Evolutionary conservation across 2,113 vertebrate species (phyloP).

Genomic region (Rhagologus leucostigma): DNA sequence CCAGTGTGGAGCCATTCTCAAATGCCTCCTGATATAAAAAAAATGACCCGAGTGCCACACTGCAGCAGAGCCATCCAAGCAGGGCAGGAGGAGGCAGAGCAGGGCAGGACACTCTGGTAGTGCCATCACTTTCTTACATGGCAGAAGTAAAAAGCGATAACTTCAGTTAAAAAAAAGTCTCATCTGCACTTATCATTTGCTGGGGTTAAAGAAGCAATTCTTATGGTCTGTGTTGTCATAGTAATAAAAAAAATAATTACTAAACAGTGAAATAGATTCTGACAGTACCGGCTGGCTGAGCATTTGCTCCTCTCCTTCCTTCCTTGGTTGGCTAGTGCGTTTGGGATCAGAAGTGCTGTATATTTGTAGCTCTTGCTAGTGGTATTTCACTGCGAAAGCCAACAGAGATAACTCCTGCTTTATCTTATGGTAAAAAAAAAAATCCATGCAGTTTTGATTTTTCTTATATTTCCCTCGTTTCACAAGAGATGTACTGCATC

Average conservation of each 20-base stretch:
- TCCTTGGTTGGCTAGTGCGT: not conserved
- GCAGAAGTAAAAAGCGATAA: not conserved
- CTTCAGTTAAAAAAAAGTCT: not conserved
- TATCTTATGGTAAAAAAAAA: not conserved
- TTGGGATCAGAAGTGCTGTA: not conserved
- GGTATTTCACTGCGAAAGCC: not conserved
- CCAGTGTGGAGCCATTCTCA: constrained; percentile 22
- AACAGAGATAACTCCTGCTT: not conserved
- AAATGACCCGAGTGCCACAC: not conserved
- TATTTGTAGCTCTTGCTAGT: not conserved
- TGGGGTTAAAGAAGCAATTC: constrained; percentile 1
- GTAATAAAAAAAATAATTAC: constrained; percentile 54
- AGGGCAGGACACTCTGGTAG: not conserved
- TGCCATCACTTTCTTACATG: not conserved
- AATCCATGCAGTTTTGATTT: not conserved
- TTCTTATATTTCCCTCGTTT: not conserved
- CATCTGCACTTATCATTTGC: constrained; percentile 9
- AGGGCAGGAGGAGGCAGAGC: not conserved
- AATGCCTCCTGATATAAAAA: not conserved
- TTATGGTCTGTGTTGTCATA: constrained; percentile 50
- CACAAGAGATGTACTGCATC: not conserved
- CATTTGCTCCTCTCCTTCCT: not conserved
- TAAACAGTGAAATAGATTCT: constrained; percentile 26
- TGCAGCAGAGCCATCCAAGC: not conserved
- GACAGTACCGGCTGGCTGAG: not conserved